phyloP scores from a whole-genome alignment of 2,888 invertebrate genomes.

The Parascotia fuliginaria region DNA sequence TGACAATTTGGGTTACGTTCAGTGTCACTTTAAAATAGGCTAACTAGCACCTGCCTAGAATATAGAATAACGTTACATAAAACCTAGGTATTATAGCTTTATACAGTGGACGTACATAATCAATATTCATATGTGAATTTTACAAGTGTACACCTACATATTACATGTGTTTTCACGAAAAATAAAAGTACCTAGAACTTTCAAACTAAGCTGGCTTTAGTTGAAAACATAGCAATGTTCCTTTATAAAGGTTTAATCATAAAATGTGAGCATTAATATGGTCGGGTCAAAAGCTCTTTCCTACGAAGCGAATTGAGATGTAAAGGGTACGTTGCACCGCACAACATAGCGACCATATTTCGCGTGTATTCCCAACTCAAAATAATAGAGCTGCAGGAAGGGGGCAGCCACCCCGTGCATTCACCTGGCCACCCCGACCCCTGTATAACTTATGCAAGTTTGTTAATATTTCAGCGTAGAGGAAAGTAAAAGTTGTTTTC shows the following conservation, averaged over 20 bases:
- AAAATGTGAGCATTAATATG: slow-evolving; percentile 38
- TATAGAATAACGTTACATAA: slow-evolving; percentile 20
- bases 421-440: slow-evolving; percentile 55
- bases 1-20: slow-evolving; percentile 34
- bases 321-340: slow-evolving; percentile 55
- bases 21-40: slow-evolving; percentile 26
- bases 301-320: slow-evolving; percentile 44
- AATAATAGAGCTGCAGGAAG: slow-evolving; percentile 49
- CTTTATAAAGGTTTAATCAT: slow-evolving; percentile 39
- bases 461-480: slow-evolving; percentile 77
- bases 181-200: not conserved
- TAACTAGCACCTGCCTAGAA: slow-evolving; percentile 18
- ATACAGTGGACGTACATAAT: slow-evolving; percentile 2
- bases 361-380: slow-evolving; percentile 42
- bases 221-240: slow-evolving; percentile 18
- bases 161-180: not conserved
- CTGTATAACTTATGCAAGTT: slow-evolving; percentile 78
- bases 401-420: slow-evolving; percentile 56
- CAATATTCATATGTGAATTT: slow-evolving; percentile 5
- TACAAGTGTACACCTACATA: not conserved
- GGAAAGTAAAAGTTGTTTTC: slow-evolving; percentile 76
- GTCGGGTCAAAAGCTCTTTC: slow-evolving; percentile 48
- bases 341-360: slow-evolving; percentile 48
- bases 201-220: not conserved
- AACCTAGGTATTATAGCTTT: slow-evolving; percentile 11